Evolutionary conservation across 2,888 invertebrate genomes (phyloP), one percentile per base, ranked within the genome.

Genomic region (Protonemura montana): DNA sequence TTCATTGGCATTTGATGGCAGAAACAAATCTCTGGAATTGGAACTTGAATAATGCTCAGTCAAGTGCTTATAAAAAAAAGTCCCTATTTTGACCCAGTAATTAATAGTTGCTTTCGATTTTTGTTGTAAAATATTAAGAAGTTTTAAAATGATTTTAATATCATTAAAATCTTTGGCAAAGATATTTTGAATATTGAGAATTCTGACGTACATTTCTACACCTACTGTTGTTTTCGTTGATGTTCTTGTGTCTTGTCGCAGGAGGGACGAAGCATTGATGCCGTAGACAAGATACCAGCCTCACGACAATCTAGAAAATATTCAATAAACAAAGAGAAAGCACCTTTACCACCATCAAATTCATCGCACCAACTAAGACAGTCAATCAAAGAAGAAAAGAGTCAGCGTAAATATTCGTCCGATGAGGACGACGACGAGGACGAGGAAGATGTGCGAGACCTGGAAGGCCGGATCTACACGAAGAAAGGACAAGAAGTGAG

Each of bases 391-490:
- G 86, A 86, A 27, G 85, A 85, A 91, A 92, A n/a, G 89, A 87
- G 35, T 87, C 87, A 83, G 81, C 85, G 5, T 87, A 89, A 92
- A 81, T 94, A 94, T 89, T 94, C 94, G 0, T 91, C 91, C 59
- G 94, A 93, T 0, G 94, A 94, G 26, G 95, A 94, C 27, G 93
- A 93, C 2, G 94, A 94, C 0, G 93, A 93, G 30, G 94, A 94
- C 42, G 96, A 95, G 41, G 96, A 96, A 89, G 96, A 96, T 88
- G 94, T 94, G 13, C 93, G 96, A 27, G 95, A 96, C 87, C 91
- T 96, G 90, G 96, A 96, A 89, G 97, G 97, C 86, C 94, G 96
- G 89, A 96, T 95, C 42, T 94, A 94, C 88, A 95, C 96, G 0
- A 95, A 95, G 85, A 94, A 94, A 89, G 97, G 97, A 88, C 92